Percentiles rank a stretch among this genome's conserved stretches.
phyloP scores from a whole-genome alignment of 2,797 vertebrate genomes.

The Podarcis siculus region DNA sequence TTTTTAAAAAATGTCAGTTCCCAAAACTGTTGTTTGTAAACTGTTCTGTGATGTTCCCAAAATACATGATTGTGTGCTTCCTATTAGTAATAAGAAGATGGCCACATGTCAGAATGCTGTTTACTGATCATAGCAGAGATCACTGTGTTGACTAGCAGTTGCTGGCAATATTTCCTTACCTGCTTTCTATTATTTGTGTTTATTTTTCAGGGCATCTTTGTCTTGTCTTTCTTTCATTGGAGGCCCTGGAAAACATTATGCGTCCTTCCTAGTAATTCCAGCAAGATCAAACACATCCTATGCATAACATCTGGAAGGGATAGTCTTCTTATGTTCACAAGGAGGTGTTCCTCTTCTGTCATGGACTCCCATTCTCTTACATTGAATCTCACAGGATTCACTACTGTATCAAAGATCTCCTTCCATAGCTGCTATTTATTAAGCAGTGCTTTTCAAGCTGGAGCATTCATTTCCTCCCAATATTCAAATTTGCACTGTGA shows the following conservation, averaged over 20 bases:
- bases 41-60: neutral
- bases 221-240: neutral
- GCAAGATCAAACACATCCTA: neutral
- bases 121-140: neutral
- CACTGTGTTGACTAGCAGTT: neutral
- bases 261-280: neutral
- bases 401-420: neutral
- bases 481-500: constrained; percentile 15
- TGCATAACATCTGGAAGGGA: constrained; percentile 9
- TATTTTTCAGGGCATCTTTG: neutral
- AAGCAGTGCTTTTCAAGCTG: neutral
- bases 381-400: neutral
- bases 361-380: neutral
- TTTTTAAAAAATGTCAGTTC: neutral
- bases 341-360: neutral
- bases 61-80: neutral
- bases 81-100: neutral
- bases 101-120: neutral
- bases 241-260: neutral
- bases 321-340: neutral
- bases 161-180: neutral
- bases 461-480: constrained; percentile 12
- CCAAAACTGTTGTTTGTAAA: neutral
- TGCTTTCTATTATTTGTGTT: neutral
- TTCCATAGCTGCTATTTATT: neutral